phyloP scores from a whole-genome alignment of 2,797 vertebrate genomes.

The Oreonectes daqikongensis region DNA sequence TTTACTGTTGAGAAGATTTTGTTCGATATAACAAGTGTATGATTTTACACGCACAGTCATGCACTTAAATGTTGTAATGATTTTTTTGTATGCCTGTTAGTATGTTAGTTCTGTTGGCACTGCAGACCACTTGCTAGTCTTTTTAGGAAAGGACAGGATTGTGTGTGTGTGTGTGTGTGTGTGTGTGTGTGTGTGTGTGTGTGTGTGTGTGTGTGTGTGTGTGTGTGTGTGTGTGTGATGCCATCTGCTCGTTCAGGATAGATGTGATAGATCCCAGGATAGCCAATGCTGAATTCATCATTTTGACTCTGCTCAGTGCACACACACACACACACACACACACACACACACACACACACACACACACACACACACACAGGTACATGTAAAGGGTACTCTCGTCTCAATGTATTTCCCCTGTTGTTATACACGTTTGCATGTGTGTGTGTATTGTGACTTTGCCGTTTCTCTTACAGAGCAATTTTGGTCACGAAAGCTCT shows the following conservation, averaged over 20 bases:
- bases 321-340: neutral
- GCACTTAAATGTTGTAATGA: neutral
- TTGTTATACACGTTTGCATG: neutral
- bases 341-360: neutral
- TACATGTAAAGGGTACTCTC: neutral
- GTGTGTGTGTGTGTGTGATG: conserved; percentile 12
- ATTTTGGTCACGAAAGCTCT: conserved; percentile 48
- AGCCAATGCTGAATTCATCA: conserved; percentile 52
- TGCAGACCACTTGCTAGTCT: no score
- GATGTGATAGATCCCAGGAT: conserved; percentile 30
- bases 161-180: conserved; percentile 15
- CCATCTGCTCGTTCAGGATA: conserved; percentile 53
- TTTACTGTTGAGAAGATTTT: no score
- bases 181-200: neutral
- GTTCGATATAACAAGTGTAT: no score
- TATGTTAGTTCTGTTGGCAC: no score
- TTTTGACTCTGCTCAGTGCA: conserved; percentile 35
- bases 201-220: conserved; percentile 5
- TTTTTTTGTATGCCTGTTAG: no score
- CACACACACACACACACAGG: neutral
- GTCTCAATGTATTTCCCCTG: neutral
- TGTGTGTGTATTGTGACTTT: conserved; percentile 19
- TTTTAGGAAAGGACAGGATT: neutral
- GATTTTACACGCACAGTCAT: neutral
- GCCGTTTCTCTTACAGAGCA: conserved; percentile 48